phyloP scores from a whole-genome alignment of 2,797 vertebrate species.

The Hypotaenidia okinawae region DNA sequence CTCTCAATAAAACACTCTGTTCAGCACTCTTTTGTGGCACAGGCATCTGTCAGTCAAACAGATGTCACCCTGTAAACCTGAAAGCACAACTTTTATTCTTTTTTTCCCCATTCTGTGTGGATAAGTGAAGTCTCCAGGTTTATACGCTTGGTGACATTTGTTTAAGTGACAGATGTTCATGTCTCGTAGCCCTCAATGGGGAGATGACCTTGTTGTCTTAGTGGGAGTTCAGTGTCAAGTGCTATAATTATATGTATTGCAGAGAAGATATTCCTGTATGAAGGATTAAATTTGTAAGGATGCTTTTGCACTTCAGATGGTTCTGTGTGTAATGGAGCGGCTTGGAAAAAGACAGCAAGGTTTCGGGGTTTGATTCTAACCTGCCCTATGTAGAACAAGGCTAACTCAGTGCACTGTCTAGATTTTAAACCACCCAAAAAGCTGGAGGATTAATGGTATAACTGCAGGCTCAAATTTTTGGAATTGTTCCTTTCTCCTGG shows the following conservation, averaged over 20 bases:
- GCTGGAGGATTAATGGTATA: background rate
- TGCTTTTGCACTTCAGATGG: background rate
- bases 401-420: background rate
- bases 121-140: conserved; percentile 8
- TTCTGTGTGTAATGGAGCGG: background rate
- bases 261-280: background rate
- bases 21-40: background rate
- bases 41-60: conserved; percentile 60
- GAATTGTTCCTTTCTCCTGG: background rate
- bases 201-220: conserved; percentile 45
- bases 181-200: background rate
- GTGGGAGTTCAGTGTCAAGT: conserved; percentile 1
- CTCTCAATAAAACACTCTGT: background rate
- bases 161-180: conserved; percentile 54
- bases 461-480: background rate
- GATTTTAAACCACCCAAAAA: background rate
- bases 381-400: background rate
- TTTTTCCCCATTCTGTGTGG: background rate
- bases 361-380: background rate
- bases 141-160: background rate
- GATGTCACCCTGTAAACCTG: conserved; percentile 35
- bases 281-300: background rate
- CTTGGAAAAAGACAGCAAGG: background rate
- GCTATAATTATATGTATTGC: background rate
- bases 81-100: background rate